Conservation (phyloP, 2,113 vertebrate genomes). For the Phylloscopus trochilus region DNA sequence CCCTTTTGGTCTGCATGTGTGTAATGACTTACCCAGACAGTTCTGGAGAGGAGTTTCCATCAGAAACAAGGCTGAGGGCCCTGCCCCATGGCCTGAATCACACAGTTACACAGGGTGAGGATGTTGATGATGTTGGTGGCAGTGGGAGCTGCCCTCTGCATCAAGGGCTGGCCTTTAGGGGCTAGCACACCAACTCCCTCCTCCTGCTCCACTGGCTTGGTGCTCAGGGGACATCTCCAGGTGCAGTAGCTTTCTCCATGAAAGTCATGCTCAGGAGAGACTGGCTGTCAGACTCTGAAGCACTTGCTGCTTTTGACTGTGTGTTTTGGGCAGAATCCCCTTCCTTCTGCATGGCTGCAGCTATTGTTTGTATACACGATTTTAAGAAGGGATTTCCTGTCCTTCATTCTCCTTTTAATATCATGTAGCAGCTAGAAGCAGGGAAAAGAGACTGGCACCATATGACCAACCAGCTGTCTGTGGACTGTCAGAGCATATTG, state of each 20-base stretch:
- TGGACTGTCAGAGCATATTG: conserved; percentile 36
- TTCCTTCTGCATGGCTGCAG: conserved; percentile 20
- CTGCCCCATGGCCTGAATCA: background rate
- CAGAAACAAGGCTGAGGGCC: background rate
- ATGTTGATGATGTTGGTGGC: rapidly evolving
- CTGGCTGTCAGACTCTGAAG: background rate
- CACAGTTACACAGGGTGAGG: background rate
- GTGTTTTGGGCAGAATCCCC: background rate
- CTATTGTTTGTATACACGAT: conserved; percentile 3
- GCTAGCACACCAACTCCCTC: background rate
- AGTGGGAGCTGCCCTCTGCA: background rate
- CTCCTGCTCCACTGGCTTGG: background rate
- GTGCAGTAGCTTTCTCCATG: background rate
- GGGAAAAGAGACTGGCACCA: conserved; percentile 11
- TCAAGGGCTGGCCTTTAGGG: background rate
- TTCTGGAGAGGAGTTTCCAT: background rate
- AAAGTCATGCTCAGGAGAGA: background rate
- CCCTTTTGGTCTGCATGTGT: background rate
- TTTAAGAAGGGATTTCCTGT: conserved; percentile 19
- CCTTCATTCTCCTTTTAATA: conserved; percentile 27
- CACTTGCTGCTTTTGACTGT: background rate
- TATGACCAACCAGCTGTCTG: conserved; percentile 54
- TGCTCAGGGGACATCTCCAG: background rate
- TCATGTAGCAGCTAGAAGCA: background rate
- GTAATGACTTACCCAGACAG: background rate